A percentile compares a stretch with the other conserved stretches of the same genome.
phyloP scores from a whole-genome alignment of 2,797 vertebrate genomes.

The Pangasius krempfi region DNA sequence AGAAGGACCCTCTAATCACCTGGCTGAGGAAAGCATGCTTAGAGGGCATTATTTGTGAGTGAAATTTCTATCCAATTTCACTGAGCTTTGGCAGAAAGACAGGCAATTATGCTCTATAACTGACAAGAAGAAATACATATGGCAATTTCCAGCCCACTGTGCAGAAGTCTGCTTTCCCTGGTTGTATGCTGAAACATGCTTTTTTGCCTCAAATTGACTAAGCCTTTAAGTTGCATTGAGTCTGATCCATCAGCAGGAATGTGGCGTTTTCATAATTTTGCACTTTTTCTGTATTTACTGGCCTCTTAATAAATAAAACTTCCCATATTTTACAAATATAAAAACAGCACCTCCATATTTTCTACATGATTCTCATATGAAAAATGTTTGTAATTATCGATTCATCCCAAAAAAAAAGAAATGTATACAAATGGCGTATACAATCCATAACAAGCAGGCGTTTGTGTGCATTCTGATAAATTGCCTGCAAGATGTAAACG shows the following conservation, averaged over 20 bases:
- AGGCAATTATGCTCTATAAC: constrained; percentile 55
- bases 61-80: constrained; percentile 53
- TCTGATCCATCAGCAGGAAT: constrained; percentile 40
- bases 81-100: constrained; percentile 55
- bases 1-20: constrained; percentile 41
- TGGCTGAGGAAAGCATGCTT: constrained; percentile 40
- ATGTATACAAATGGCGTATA: background rate
- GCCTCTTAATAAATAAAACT: constrained; percentile 14
- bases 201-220: constrained; percentile 44
- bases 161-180: constrained; percentile 41
- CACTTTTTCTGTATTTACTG: constrained; percentile 17
- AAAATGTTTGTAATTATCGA: background rate
- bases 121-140: constrained; percentile 58
- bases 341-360: background rate
- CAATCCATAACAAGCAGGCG: background rate
- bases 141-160: constrained; percentile 50
- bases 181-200: constrained; percentile 51
- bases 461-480: background rate
- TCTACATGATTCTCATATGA: background rate
- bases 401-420: background rate
- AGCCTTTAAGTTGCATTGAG: constrained; percentile 28
- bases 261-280: constrained; percentile 16
- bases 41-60: constrained; percentile 53
- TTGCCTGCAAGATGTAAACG: background rate
- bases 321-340: background rate